Evolutionary conservation across 2,888 invertebrate species (phyloP), one percentile per base, ranked within the genome.

Genomic region (Fragum sueziense): DNA sequence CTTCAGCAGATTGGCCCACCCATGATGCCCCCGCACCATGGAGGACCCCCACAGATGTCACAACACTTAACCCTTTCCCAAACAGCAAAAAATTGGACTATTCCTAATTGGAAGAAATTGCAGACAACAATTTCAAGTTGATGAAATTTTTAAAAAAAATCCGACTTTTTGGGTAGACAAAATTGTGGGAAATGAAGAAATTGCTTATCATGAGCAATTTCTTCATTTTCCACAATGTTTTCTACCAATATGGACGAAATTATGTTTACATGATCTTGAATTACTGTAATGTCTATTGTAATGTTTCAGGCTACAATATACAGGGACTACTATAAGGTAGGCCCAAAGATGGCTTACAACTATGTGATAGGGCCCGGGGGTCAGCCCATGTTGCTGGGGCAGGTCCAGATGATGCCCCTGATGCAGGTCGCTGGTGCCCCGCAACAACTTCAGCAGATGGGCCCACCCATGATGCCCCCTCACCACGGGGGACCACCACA

Each of bases 321-420:
- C 22, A 25, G 14, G n/a, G 14, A n/a, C n/a, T 4, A 33, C 61
- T 20, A 22, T 25, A 47, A 37, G 14, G 59, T 71, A 54, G 59
- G 74, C 74, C 74, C n/a, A n/a, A 65, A 37, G 33, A 91, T 91
- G 91, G 90, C 91, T 47, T 90, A 87, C 82, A 90, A 90, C 27
- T 91, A 91, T 72, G 90, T 93, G 86, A 91, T 91, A 70, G 91
- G 91, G 62, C 91, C 92, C 14, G 91, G 91, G 33, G 92, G 92
- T n/a, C 92, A 92, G 88, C 92, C 91, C 37, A 90, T 89, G 73
- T 86, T 92, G 29, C 84, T 92, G 57, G 90, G 90, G 22, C 92
- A 92, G 83, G 87, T 91, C 11, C 91, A 91, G 17, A 86, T 92
- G 81, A 84, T 90, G 62, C 79, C 82, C 34, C 75, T 80, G 34